A percentile compares a stretch with the other conserved stretches of the same genome.
These are phyloP conservation scores for Cherax quadricarinatus DNA, from an alignment of 1,140 invertebrate genomes.

Conservation along the genomic window DNA sequence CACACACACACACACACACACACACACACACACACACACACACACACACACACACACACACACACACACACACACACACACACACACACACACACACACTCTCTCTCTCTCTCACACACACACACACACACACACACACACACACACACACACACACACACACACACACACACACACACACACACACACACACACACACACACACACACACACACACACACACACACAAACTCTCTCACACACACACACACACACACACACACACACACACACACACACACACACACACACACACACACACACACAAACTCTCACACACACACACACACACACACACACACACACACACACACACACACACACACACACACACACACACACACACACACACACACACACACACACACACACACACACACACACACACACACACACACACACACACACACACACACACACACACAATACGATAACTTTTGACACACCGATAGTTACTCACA, in stretches of 20 bases:
- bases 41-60: slow-evolving; percentile 18
- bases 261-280: neutral
- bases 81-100: slow-evolving; percentile 28
- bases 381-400: slow-evolving; percentile 46
- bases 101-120: neutral
- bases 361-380: slow-evolving; percentile 44
- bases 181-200: slow-evolving; percentile 15
- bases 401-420: slow-evolving; percentile 44
- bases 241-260: slow-evolving; percentile 4
- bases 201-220: slow-evolving; percentile 7
- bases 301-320: slow-evolving; percentile 21
- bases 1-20: too few relatives aligned
- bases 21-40: neutral
- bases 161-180: slow-evolving; percentile 24
- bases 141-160: slow-evolving; percentile 36
- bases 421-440: slow-evolving; percentile 38
- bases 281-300: neutral
- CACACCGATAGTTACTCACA: too few relatives aligned
- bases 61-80: slow-evolving; percentile 21
- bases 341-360: slow-evolving; percentile 4
- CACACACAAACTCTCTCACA: neutral
- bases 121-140: slow-evolving; percentile 18
- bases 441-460: slow-evolving; percentile 10
- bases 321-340: slow-evolving; percentile 28
- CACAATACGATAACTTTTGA: too few relatives aligned